These are phyloP conservation scores for Maccullochella peelii DNA, from an alignment of 2,113 vertebrate genomes.

Conservation along the genomic window DNA sequence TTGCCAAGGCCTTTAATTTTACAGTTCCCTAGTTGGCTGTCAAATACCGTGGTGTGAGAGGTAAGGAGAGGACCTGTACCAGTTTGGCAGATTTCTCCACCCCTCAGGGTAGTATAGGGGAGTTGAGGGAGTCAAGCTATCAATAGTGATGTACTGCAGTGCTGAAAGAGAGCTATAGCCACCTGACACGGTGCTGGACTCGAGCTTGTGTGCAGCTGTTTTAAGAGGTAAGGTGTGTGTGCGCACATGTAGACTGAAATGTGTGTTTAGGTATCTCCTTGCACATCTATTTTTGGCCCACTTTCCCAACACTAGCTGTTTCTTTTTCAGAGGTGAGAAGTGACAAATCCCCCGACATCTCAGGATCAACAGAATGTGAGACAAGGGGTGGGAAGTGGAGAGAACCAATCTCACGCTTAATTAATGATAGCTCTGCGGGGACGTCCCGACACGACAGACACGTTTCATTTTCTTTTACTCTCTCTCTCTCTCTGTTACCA, in stretches of 20 bases:
- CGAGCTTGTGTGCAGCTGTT: slow-evolving; percentile 4
- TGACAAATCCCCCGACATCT: slow-evolving; percentile 53
- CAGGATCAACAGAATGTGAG: slow-evolving; percentile 56
- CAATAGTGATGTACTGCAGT: slow-evolving; percentile 70
- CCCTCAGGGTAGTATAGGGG: slow-evolving; percentile 57
- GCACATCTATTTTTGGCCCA: slow-evolving; percentile 59
- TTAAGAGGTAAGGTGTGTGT: background rate
- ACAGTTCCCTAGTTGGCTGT: slow-evolving; percentile 70
- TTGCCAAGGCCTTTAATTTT: slow-evolving; percentile 75
- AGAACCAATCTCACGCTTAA: slow-evolving; percentile 78
- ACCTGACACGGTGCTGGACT: slow-evolving; percentile 41
- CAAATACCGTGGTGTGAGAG: slow-evolving; percentile 65
- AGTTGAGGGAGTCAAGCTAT: slow-evolving; percentile 69
- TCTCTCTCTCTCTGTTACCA: slow-evolving; percentile 8
- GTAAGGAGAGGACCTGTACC: slow-evolving; percentile 59
- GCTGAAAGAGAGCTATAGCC: slow-evolving; percentile 61
- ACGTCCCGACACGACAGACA: slow-evolving; percentile 38
- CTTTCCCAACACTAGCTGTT: slow-evolving; percentile 38
- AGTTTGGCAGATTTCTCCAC: slow-evolving; percentile 69
- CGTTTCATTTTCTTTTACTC: slow-evolving; percentile 47
- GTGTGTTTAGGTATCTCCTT: slow-evolving; percentile 30
- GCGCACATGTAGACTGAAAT: slow-evolving; percentile 9
- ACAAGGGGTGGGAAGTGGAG: slow-evolving; percentile 53
- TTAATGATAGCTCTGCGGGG: slow-evolving; percentile 74
- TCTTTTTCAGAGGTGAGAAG: slow-evolving; percentile 59